Base-by-base conservation (phyloP, 2,888 invertebrate genomes). In the Nomada ruficornis region DNA sequence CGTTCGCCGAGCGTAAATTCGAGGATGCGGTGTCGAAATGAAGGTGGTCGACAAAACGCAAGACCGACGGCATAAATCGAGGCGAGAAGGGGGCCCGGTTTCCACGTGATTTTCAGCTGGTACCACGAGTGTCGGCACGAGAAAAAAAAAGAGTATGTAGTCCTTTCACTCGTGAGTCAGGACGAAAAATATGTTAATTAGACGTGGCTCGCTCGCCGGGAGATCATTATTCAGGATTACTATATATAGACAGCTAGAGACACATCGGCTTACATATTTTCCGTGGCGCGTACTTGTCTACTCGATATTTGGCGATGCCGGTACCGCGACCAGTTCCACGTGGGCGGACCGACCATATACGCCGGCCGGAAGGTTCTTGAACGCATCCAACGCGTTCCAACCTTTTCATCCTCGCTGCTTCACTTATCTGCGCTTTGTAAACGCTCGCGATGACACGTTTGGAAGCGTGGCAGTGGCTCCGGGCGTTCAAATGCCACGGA, bases 271-370 rank as follows among this genome's bases (percentile, higher is more conserved):
- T 59, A 70, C 77, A 77, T 83, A 85, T 86, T 88, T 88, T 82
- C 86, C 80, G 73, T 71, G 57, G 62, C 69, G 68, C 20, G 76
- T 82, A 42, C 69, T 75, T 68, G 86, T 88, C 88, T 91, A 89
- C 89, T 91, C 92, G 91, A 93, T 93, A 93, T 93, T 93, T 93
- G 92, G 93, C 88, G 90, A 93, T 92, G 91, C 85, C 84, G 87
- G 72, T 84, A 86, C 87, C 86, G 47, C 84, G 86, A 88, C 84
- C 82, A 60, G 85, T 84, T 85, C 79, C 85, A 88, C 88, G 93
- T 93, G 89, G 93, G 93, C 90, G 91, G 87, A 89, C 89, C 86
- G 84, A 90, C 91, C 92, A 89, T 88, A 89, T 89, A 88, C 63
- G 86, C 59, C 70, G 76, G 68, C 75, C 83, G 83, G 86, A 88